Conservation (phyloP, 1,140 invertebrate genomes). For the Pogonomyrmex californicus region DNA sequence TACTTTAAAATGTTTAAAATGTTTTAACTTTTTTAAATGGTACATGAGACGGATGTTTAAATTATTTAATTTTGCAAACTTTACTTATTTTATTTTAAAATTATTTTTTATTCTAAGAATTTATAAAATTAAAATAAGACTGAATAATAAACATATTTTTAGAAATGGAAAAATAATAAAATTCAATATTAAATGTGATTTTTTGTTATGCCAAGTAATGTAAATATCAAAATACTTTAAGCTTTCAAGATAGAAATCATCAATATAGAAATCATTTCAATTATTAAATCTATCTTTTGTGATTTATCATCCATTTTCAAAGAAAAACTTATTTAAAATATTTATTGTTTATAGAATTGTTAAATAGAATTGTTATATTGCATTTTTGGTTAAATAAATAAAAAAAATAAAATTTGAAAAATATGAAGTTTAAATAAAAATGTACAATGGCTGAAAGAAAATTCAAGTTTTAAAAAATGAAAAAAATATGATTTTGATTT, state of each 20-base stretch:
- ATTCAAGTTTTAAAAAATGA: background rate
- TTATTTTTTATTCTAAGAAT: background rate
- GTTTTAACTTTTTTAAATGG: background rate
- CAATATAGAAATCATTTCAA: no score
- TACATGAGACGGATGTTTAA: background rate
- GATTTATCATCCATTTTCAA: background rate
- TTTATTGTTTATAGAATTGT: background rate
- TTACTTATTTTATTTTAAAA: background rate
- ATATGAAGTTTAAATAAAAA: background rate
- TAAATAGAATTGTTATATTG: background rate
- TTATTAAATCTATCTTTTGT: no score
- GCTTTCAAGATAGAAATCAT: no score
- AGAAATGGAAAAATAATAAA: background rate
- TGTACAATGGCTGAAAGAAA: background rate
- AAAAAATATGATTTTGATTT: background rate
- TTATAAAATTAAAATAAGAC: background rate
- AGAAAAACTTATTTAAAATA: background rate
- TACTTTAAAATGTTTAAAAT: background rate
- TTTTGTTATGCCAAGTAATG: background rate
- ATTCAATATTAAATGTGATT: background rate
- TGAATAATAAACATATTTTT: background rate
- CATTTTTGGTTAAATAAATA: background rate
- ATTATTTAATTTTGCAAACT: background rate
- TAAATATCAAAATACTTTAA: background rate
- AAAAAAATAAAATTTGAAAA: background rate